Base-by-base conservation (phyloP, 2,113 vertebrate genomes). In the Mastomys natalensis region DNA sequence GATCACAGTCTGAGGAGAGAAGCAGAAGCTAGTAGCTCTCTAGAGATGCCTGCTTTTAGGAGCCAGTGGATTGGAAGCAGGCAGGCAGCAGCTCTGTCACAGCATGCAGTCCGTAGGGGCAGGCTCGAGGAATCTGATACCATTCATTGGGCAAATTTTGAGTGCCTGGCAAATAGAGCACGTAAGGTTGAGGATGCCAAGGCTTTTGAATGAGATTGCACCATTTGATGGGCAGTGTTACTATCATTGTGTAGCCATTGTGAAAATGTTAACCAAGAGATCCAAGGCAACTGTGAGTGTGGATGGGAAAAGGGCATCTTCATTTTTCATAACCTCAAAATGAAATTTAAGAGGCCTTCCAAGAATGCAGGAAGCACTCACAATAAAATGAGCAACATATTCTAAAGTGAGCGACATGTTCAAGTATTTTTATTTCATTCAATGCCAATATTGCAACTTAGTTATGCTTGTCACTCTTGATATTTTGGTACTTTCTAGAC, bases 21-120 rank as follows among this genome's bases (percentile, higher is more conserved):
- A 64, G 85, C 89, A 95, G 66, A 80, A 90, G 86, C 66, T 31
- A 90, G 48, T 19, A 6, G 74, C 72, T 94, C 64, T 90, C 13
- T 26, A 77, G 87, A 93, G 78, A 85, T 7, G 5, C 4, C 26
- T 7, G 66, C 22, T 77, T 51, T 86, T 40, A 37, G 51, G 87
- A 95, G 72, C 31, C 40, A 86, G 60, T 12, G 2, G 29, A n/a
- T 51, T 0, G 31, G 91, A 34, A 40, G 34, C 26, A 6, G 62
- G 34, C 4, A 16, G 66, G 21, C 22, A 16, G 48, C 7, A 24
- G 16, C 19, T 40, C 58, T 29, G 43, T 0, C 1, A 19, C 1
- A 19, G 64, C 29, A 3, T 7, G 3, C 2, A 55, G 45, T 58
- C 16, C 17, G 66, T 31, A 34, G 80, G 29, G 34, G 34, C 22